Percentiles rank a stretch among this genome's conserved stretches.
phyloP scores from a whole-genome alignment of 2,888 invertebrate species.

The Sepioteuthis lessoniana region DNA sequence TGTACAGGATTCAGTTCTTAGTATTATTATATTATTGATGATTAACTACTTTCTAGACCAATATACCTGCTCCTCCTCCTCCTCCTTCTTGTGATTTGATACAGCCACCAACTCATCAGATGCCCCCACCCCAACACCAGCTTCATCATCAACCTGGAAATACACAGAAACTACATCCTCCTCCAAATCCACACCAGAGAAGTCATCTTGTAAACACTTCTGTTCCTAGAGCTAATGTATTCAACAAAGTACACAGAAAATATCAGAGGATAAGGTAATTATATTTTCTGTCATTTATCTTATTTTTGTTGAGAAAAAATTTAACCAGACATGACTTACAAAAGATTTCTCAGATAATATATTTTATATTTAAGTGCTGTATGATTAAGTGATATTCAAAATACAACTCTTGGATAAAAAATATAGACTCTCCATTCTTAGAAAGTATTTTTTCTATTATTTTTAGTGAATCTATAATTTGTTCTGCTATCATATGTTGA shows the following conservation, averaged over 20 bases:
- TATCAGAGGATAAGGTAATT: slow-evolving; percentile 41
- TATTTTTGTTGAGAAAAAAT: neutral
- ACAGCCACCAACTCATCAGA: slow-evolving; percentile 25
- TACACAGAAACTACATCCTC: neutral
- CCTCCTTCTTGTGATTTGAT: too few species aligned
- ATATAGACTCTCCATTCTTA: too few species aligned
- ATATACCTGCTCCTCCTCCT: neutral
- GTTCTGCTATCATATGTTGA: too few species aligned
- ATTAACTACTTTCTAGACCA: neutral
- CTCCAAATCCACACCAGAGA: neutral
- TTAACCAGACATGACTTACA: too few species aligned
- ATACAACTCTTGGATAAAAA: too few species aligned
- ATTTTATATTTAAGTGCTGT: too few species aligned
- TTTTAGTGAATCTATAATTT: too few species aligned
- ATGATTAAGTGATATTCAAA: too few species aligned
- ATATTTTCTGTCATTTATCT: neutral
- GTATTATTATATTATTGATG: neutral
- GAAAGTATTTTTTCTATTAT: too few species aligned
- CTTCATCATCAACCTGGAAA: slow-evolving; percentile 3
- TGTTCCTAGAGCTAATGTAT: neutral
- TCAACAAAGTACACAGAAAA: slow-evolving; percentile 44
- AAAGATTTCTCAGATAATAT: too few species aligned
- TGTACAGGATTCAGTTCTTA: neutral
- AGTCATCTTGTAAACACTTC: neutral
- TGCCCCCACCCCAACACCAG: slow-evolving; percentile 24